Conservation (phyloP, 2,797 vertebrate species). For the Onychomys leucogaster region DNA sequence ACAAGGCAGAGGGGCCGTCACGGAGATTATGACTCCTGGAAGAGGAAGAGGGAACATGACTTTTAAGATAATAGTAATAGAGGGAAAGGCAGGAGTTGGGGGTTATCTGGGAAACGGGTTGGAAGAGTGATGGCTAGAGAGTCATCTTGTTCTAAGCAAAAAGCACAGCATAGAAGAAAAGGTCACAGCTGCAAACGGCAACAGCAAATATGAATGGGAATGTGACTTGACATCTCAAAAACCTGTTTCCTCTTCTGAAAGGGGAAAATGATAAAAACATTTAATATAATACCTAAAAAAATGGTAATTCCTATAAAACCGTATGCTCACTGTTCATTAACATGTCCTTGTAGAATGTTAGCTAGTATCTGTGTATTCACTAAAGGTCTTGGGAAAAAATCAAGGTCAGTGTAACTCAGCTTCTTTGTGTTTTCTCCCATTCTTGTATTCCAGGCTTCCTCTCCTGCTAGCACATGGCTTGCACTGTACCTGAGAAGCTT, state of each 20-base stretch:
- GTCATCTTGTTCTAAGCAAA: not conserved
- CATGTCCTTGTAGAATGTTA: not conserved
- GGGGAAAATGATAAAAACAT: slow-evolving; percentile 21
- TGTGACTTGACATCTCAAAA: not conserved
- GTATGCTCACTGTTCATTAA: not conserved
- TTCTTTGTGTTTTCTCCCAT: slow-evolving; percentile 1
- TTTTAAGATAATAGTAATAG: not conserved
- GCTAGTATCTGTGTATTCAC: not conserved
- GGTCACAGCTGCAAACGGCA: not conserved
- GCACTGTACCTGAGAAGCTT: not conserved
- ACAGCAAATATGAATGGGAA: not conserved
- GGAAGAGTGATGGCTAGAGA: not conserved
- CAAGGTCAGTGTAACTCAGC: not conserved
- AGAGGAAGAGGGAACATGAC: not conserved
- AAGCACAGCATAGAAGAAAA: not conserved
- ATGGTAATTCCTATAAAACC: not conserved
- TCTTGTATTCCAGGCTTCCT: not conserved
- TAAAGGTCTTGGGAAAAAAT: slow-evolving; percentile 7
- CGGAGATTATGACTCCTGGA: not conserved
- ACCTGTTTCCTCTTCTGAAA: slow-evolving; percentile 38
- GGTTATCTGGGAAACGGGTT: not conserved
- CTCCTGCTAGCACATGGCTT: not conserved
- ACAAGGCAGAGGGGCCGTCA: not conserved
- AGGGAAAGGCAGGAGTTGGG: not conserved
- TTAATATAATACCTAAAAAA: not conserved